Base-by-base conservation (phyloP, 30 jellyfish, hydroid and myxozoan species). In the Sanderia malayensis region DNA sequence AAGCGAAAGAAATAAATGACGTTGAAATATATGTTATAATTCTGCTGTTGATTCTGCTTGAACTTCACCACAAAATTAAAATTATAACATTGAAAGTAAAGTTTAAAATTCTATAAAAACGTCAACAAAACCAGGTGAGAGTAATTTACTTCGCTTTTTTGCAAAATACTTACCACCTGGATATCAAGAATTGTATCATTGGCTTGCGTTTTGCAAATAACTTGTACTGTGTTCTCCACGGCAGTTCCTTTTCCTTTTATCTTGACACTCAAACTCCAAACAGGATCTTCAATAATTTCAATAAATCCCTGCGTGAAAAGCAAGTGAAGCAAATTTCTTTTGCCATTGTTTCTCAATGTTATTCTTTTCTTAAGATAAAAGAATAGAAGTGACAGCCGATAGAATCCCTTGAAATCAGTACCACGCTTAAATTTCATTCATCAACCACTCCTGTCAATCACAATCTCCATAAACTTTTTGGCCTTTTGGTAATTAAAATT, bases 241-340 rank as follows among this genome's bases (percentile, higher is more conserved):
- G 18, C 22, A n/a, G 15, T 23, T 17, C 20, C 63, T 28, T 44
- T 23, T 13, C 80, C 88, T 0, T 2, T 45, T 31, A 76, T 25
- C 3, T 26, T 76, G 28, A 76, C 88, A 28, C 47, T 80, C 4
- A 76, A 4, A 59, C 88, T 62, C 88, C 80, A 76, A 18, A 41
- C 7, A 22, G 22, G 44, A 46, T 20, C 62, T 32, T 76, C 88
- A 13, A 4, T 30, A 11, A 76, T 76, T 70, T 8, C 15, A 41
- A 41, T 41, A 6, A 15, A 6, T 6, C 55, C 55, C 55, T 41
- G 55, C 8, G 8, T 8, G 8, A 8, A 15, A 41, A 41, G 15
- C 11, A 41, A 41, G 55, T n/a, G n/a, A n/a, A n/a, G n/a, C n/a
- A n/a, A 41, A 41, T 41, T 6, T 6, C 15, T 41, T 41, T 41